Conservation (phyloP, 2,888 invertebrate genomes). For the Aspidiotus destructor region DNA sequence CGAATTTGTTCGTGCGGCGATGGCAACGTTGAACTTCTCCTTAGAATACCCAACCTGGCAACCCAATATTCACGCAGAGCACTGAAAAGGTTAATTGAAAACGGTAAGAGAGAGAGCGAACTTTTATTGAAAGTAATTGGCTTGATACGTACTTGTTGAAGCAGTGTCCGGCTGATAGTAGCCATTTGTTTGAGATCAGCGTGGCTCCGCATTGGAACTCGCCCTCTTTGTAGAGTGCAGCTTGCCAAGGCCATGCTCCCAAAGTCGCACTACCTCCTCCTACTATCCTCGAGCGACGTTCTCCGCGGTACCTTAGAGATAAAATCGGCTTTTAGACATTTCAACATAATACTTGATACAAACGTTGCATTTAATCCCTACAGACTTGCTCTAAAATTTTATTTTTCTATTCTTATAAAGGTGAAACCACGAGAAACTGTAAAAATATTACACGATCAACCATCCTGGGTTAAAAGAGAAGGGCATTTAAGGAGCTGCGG, state of each 20-base stretch:
- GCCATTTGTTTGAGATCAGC: slow-evolving; percentile 59
- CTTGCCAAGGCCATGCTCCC: slow-evolving; percentile 78
- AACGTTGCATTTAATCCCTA: too few species aligned
- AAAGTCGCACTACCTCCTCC: slow-evolving; percentile 66
- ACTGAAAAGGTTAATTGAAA: slow-evolving; percentile 43
- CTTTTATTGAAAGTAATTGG: neutral
- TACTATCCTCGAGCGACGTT: slow-evolving; percentile 57
- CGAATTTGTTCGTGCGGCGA: slow-evolving; percentile 66
- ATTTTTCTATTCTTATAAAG: neutral
- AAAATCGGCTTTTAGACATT: too few species aligned
- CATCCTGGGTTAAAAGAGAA: too few species aligned
- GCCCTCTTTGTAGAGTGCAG: slow-evolving; percentile 73
- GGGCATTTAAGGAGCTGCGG: too few species aligned
- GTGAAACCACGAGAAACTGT: neutral
- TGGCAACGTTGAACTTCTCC: slow-evolving; percentile 60
- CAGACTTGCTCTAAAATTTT: too few species aligned
- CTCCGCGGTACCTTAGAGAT: slow-evolving; percentile 33
- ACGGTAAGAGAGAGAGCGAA: neutral
- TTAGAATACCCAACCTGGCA: slow-evolving; percentile 63
- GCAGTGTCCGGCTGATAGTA: slow-evolving; percentile 71
- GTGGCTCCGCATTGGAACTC: slow-evolving; percentile 76
- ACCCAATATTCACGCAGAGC: slow-evolving; percentile 68
- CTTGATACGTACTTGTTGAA: slow-evolving; percentile 56
- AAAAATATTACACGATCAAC: too few species aligned
- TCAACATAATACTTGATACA: too few species aligned